Percentiles rank a stretch among this genome's conserved stretches.
Conservation (phyloP, 2,888 invertebrate genomes). For the Spodoptera littoralis region DNA sequence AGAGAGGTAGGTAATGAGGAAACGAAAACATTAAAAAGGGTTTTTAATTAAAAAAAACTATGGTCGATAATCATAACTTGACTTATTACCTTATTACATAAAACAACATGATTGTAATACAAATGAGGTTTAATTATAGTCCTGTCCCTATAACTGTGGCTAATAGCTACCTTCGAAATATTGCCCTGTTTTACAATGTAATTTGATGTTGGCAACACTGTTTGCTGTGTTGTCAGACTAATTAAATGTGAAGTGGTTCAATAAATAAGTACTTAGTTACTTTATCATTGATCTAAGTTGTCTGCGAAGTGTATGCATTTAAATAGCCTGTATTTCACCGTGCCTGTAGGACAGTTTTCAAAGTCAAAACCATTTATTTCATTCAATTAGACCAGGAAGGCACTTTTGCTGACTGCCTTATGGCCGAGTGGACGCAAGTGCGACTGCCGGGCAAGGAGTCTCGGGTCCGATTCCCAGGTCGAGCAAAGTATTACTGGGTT, state of each 20-base stretch:
- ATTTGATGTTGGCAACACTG: slow-evolving; percentile 43
- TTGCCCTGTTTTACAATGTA: slow-evolving; percentile 36
- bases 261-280: not conserved
- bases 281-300: not conserved
- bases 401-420: no score
- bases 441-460: no score
- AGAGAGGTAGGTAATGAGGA: not conserved
- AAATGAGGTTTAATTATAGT: slow-evolving; percentile 52
- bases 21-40: slow-evolving; percentile 17
- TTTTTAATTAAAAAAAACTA: slow-evolving; percentile 14
- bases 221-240: slow-evolving; percentile 9
- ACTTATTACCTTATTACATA: slow-evolving; percentile 17
- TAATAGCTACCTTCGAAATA: slow-evolving; percentile 47
- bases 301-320: not conserved
- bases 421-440: no score
- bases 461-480: no score
- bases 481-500: no score
- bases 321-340: no score
- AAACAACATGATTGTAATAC: slow-evolving; percentile 41
- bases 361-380: no score
- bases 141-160: slow-evolving; percentile 19
- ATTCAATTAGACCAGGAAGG: no score
- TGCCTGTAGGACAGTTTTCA: no score
- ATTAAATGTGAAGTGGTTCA: not conserved
- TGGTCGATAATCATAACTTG: slow-evolving; percentile 25